Evolutionary conservation across 2,113 vertebrate genomes (phyloP).

Genomic region (Mobula hypostoma): DNA sequence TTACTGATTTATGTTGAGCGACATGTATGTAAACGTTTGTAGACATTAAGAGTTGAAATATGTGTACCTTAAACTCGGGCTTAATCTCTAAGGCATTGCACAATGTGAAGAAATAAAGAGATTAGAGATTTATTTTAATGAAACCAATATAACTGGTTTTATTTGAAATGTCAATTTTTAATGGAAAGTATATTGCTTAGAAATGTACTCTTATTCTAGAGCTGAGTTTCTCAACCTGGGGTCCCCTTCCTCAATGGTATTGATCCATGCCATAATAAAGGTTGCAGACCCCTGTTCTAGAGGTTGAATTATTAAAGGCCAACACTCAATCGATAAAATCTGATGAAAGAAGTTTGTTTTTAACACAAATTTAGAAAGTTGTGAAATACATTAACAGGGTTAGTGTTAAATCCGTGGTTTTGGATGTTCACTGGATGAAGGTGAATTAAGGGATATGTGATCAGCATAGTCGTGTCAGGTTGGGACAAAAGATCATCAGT

Average conservation of each 20-base stretch:
- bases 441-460: not conserved
- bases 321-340: not conserved
- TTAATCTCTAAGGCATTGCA: not conserved
- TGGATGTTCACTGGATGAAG: not conserved
- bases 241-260: too few relatives aligned
- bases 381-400: not conserved
- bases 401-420: too few relatives aligned
- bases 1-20: too few relatives aligned
- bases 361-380: not conserved
- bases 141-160: not conserved
- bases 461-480: not conserved
- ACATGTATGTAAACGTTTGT: too few relatives aligned
- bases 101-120: not conserved
- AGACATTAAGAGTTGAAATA: too few relatives aligned
- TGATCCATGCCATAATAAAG: too few relatives aligned
- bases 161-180: not conserved
- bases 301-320: not conserved
- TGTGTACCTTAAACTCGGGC: too few relatives aligned
- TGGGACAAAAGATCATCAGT: not conserved
- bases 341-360: not conserved
- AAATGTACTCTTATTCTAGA: not conserved
- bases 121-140: not conserved
- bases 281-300: not conserved
- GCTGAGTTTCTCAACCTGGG: too few relatives aligned
- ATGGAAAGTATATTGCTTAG: not conserved